Evolutionary conservation across 2,888 invertebrate species (phyloP), one percentile per base, ranked within the genome.

Genomic region (Rotaria magnacalcarata): DNA sequence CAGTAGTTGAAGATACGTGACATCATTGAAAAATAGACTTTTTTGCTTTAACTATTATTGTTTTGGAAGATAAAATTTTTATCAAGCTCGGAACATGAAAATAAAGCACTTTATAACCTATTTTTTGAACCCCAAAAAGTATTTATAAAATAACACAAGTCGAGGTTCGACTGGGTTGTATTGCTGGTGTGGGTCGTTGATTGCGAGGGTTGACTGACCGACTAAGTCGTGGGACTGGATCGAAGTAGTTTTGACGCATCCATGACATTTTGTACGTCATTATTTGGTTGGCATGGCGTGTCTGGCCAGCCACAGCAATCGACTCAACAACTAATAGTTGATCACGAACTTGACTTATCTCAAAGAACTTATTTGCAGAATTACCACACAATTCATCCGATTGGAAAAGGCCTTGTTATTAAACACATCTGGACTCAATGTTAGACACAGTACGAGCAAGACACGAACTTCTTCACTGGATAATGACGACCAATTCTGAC

Each of bases 321-420:
- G 74, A 74, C 41, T 74, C 74, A 21, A n/a, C 34, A 11, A 41
- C 74, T 21, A 74, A 6, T 14, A 74, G 14, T 6, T 34, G 41
- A 27, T 74, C n/a, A 74, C 74, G 34, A 74, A 74, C 74, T 74
- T 74, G 74, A 74, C 5, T 74, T 41, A 74, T 41, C 41, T 27
- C 5, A n/a, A 41, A 74, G 19, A 74, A 74, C 34, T 74, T 43
- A 74, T 74, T 74, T 19, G 10, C 5, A 11, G 34, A 6, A 11
- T 34, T 21, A 8, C 34, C 14, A 34, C 74, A 74, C 27, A 74
- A 27, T 41, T 6, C 74, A 41, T 74, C 74, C 24, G n/a, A n/a
- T 8, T 50, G 50, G 11, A 50, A 50, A 50, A 50, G 50, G 41
- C 74, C 16, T 41, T 27, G 21, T 74, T 21, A 43, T 74, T 21